Percentiles rank a stretch among this genome's conserved stretches.
phyloP scores from a whole-genome alignment of 2,113 vertebrate species.

The Phocoena phocoena region DNA sequence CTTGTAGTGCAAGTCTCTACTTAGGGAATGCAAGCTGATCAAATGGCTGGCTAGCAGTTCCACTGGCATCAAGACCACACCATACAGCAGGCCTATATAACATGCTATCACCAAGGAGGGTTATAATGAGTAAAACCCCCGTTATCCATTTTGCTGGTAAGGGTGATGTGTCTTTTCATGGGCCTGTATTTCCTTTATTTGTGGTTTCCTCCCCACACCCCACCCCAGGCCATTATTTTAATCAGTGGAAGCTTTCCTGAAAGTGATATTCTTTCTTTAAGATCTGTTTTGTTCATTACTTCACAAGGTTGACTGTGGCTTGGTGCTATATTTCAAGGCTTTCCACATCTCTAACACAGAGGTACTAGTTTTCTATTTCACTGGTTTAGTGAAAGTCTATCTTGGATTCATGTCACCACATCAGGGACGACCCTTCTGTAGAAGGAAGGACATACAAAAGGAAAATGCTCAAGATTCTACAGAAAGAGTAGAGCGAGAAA shows the following conservation, averaged over 20 bases:
- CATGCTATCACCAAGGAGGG: no score
- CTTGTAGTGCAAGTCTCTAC: neutral
- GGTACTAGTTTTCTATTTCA: constrained; percentile 60
- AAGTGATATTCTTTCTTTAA: constrained; percentile 37
- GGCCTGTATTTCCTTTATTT: constrained; percentile 39
- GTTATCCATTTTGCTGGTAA: neutral
- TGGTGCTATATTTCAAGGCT: constrained; percentile 54
- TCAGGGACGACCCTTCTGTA: constrained; percentile 25
- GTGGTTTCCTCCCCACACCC: neutral
- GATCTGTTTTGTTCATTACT: constrained; percentile 60
- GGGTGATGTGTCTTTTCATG: neutral
- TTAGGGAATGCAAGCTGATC: neutral
- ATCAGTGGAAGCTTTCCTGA: constrained; percentile 55
- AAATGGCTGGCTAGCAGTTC: neutral
- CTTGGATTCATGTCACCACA: constrained; percentile 69
- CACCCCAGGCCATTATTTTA: neutral
- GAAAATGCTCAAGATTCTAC: neutral
- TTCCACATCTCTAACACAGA: constrained; percentile 51
- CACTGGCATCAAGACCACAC: neutral
- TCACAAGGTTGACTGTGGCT: constrained; percentile 30
- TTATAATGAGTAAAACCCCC: neutral
- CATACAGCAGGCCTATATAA: neutral
- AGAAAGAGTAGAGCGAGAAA: constrained; percentile 11
- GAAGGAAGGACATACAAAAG: constrained; percentile 18
- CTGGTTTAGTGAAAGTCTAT: constrained; percentile 63